Evolutionary conservation across 2,888 invertebrate genomes (phyloP).

Genomic region (Nymphalis polychloros): DNA sequence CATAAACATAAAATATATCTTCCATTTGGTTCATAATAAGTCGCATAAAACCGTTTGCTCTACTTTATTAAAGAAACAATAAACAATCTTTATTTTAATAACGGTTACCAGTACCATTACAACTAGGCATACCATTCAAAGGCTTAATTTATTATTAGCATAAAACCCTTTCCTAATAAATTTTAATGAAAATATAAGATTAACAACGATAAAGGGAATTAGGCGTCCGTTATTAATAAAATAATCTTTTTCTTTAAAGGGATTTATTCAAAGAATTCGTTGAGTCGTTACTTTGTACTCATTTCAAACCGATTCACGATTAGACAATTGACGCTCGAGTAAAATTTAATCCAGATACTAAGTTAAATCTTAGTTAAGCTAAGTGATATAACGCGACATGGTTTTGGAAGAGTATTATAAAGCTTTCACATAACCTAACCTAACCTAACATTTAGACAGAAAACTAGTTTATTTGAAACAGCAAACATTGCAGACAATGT

Average conservation of each 20-base stretch:
- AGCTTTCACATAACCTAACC: too few species aligned
- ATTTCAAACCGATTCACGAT: too few species aligned
- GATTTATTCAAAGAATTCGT: neutral
- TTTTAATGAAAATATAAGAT: neutral
- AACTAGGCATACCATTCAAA: neutral
- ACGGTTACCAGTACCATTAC: neutral
- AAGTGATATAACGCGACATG: too few species aligned
- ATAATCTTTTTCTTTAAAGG: neutral
- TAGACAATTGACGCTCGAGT: too few species aligned
- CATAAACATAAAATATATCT: too few species aligned
- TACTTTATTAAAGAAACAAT: neutral
- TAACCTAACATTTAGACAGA: too few species aligned
- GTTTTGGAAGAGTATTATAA: too few species aligned
- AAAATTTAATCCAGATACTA: too few species aligned
- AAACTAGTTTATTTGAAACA: too few species aligned
- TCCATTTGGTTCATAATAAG: too few species aligned
- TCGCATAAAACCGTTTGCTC: neutral
- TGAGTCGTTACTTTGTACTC: neutral
- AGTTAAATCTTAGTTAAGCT: too few species aligned
- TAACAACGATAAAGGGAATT: neutral
- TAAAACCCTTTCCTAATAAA: neutral
- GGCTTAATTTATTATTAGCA: neutral
- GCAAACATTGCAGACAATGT: too few species aligned
- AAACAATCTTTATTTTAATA: neutral
- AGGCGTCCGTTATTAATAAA: neutral